phyloP scores from a whole-genome alignment of 2,113 vertebrate species.

The Indicator maculatus region DNA sequence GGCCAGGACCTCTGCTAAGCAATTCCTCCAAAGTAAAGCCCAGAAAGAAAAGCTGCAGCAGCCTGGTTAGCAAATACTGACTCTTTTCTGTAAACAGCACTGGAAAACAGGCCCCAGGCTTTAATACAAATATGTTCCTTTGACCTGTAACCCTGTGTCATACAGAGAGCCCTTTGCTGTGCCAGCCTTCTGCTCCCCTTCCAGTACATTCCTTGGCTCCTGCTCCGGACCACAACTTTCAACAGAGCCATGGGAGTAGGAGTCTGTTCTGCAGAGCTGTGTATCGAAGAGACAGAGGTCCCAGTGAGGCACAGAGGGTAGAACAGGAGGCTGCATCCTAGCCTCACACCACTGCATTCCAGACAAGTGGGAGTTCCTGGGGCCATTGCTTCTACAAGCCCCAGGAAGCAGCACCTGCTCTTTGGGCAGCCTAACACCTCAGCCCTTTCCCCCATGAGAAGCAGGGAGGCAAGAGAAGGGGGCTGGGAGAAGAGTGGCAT shows the following conservation, averaged over 20 bases:
- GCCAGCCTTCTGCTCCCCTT: neutral
- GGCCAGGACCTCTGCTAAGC: neutral
- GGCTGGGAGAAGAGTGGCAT: neutral
- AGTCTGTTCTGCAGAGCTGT: neutral
- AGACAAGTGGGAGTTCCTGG: neutral
- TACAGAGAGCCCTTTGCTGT: neutral
- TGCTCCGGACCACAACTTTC: neutral
- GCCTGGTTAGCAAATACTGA: neutral
- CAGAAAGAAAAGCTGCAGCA: neutral
- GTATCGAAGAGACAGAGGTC: neutral
- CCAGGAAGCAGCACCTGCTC: neutral
- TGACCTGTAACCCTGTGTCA: neutral
- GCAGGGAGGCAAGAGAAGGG: neutral
- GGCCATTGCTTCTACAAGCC: neutral
- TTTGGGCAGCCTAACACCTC: neutral
- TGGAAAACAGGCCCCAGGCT: neutral
- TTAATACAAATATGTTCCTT: slow-evolving; percentile 35
- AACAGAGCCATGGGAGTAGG: neutral
- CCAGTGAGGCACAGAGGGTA: neutral
- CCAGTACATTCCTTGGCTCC: neutral
- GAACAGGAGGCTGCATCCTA: neutral
- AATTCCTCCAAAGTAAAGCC: neutral
- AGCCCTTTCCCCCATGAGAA: neutral
- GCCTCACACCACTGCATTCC: neutral
- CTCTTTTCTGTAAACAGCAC: neutral